Percentiles rank a stretch among this genome's conserved stretches.
Evolutionary conservation across 2,888 invertebrate species (phyloP).

Genomic region (Hesperia comma): DNA sequence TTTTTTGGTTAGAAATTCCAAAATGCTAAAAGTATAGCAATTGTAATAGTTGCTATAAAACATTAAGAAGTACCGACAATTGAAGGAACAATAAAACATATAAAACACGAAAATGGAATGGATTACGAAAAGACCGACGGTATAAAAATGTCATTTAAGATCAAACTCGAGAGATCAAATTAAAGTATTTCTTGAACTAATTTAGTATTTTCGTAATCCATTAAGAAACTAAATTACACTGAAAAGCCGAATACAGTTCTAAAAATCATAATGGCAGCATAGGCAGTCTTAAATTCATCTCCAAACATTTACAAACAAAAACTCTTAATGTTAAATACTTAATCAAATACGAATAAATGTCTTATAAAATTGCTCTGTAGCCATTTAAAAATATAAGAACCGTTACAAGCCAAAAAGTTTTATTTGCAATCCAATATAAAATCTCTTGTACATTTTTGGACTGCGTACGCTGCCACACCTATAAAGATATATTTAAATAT

Average conservation of each 20-base stretch:
- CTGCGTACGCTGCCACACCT: slow-evolving; percentile 48
- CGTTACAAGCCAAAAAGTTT: neutral
- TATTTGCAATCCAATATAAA: neutral
- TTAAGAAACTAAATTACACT: slow-evolving; percentile 28
- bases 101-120: slow-evolving; percentile 44
- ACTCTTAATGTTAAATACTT: neutral
- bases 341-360: neutral
- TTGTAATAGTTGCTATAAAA: slow-evolving; percentile 15
- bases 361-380: neutral
- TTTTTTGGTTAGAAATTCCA: slow-evolving; percentile 15
- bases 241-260: slow-evolving; percentile 25
- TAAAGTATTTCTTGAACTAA: slow-evolving; percentile 20
- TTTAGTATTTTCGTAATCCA: slow-evolving; percentile 41
- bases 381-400: neutral
- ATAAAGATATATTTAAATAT: too few species aligned
- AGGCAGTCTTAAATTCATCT: slow-evolving; percentile 24
- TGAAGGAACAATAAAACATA: slow-evolving; percentile 53
- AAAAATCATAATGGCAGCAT: slow-evolving; percentile 14
- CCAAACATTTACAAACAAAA: neutral
- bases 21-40: slow-evolving; percentile 26
- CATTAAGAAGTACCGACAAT: slow-evolving; percentile 39
- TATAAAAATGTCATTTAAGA: slow-evolving; percentile 26
- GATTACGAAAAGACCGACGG: slow-evolving; percentile 37
- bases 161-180: slow-evolving; percentile 51
- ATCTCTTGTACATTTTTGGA: neutral